Percentiles rank a stretch among this genome's conserved stretches.
Conservation (phyloP, 2,888 invertebrate species). For the Agrilus biguttatus region DNA sequence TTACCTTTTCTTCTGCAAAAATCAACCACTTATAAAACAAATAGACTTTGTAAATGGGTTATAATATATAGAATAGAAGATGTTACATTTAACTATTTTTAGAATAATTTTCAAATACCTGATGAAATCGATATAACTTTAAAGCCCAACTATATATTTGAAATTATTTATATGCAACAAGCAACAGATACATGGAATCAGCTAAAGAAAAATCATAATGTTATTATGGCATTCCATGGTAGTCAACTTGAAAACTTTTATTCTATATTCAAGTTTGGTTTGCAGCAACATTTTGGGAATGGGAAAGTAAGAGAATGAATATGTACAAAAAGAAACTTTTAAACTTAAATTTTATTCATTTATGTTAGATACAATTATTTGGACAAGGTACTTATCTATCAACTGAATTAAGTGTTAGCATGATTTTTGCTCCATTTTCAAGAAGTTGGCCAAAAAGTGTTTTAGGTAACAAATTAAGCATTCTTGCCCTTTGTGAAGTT, state of each 20-base stretch:
- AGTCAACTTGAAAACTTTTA: constrained; percentile 70
- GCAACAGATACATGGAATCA: constrained; percentile 46
- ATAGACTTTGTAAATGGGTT: constrained; percentile 22
- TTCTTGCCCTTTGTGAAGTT: constrained; percentile 68
- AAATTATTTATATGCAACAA: constrained; percentile 41
- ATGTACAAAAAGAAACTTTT: not conserved
- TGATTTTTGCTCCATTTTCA: constrained; percentile 59
- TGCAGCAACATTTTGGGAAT: constrained; percentile 51
- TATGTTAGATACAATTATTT: constrained; percentile 43
- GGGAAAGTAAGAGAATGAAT: constrained; percentile 12
- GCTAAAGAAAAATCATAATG: constrained; percentile 36
- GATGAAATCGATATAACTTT: constrained; percentile 11
- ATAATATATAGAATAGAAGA: not conserved
- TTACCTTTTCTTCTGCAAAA: constrained; percentile 48
- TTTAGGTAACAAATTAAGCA: constrained; percentile 60
- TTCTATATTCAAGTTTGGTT: constrained; percentile 62
- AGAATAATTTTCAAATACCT: constrained; percentile 12
- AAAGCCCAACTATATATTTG: constrained; percentile 52
- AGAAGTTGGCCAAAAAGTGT: constrained; percentile 62
- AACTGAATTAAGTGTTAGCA: constrained; percentile 54
- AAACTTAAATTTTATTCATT: constrained; percentile 2
- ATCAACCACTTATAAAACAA: constrained; percentile 45
- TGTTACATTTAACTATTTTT: constrained; percentile 7
- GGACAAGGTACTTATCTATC: constrained; percentile 65
- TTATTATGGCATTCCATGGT: constrained; percentile 61